Percentiles rank a stretch among this genome's conserved stretches.
Conservation (phyloP, 1,140 invertebrate genomes). For the Ruditapes philippinarum region DNA sequence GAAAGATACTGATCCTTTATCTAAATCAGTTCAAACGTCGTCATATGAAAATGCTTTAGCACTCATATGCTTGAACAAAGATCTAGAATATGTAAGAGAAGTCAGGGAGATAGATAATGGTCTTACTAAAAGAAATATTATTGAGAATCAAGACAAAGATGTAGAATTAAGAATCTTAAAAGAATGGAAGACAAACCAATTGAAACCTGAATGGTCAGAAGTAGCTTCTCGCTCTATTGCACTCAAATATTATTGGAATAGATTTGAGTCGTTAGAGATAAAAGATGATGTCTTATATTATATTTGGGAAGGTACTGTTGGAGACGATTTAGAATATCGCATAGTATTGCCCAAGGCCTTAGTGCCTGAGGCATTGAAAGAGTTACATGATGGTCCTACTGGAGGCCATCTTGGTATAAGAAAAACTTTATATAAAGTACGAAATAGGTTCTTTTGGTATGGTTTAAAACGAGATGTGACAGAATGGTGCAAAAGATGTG, state of each 20-base stretch:
- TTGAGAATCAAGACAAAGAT: background rate
- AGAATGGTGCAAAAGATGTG: background rate
- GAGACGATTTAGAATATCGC: background rate
- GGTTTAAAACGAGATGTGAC: conserved; percentile 7
- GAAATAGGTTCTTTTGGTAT: conserved; percentile 40
- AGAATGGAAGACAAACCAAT: background rate
- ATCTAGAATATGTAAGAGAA: too few relatives aligned
- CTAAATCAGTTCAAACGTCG: too few relatives aligned
- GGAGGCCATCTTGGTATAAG: conserved; percentile 13
- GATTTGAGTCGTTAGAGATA: conserved; percentile 55
- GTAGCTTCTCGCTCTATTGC: background rate
- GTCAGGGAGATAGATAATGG: background rate
- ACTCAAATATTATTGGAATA: conserved; percentile 60
- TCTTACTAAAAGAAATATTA: background rate
- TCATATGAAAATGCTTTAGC: too few relatives aligned
- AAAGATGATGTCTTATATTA: conserved; percentile 25
- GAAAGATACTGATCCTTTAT: too few relatives aligned
- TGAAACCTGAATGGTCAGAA: conserved; percentile 32
- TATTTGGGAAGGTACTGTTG: background rate
- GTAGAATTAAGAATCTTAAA: background rate
- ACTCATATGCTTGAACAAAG: too few relatives aligned
- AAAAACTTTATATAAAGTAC: conserved; percentile 20
- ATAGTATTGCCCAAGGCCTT: background rate
- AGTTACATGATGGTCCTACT: background rate
- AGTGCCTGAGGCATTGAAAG: background rate